Conservation (phyloP, 2,797 vertebrate genomes). For the Dendrocincla tyrannina region DNA sequence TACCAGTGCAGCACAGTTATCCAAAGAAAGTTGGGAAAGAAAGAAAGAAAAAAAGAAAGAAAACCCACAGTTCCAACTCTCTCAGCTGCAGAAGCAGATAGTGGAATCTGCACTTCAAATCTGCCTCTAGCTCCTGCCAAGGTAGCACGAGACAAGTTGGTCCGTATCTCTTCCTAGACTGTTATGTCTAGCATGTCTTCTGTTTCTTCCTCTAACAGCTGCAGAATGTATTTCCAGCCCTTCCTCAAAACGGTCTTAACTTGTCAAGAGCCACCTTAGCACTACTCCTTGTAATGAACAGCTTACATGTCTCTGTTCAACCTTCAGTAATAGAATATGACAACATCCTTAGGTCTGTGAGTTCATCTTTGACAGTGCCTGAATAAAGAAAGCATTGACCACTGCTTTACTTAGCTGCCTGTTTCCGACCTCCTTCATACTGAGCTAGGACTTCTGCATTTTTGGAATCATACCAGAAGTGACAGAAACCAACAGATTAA, state of each 20-base stretch:
- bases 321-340: background rate
- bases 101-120: background rate
- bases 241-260: background rate
- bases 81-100: background rate
- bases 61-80: background rate
- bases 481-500: background rate
- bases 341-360: background rate
- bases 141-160: background rate
- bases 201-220: conserved; percentile 10
- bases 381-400: background rate
- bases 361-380: background rate
- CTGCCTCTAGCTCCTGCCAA: background rate
- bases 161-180: background rate
- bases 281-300: background rate
- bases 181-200: background rate
- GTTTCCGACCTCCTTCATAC: background rate
- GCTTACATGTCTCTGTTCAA: background rate
- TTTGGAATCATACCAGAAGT: background rate
- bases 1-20: background rate
- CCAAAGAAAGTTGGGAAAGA: background rate
- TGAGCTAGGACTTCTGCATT: background rate
- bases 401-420: background rate
- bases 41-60: background rate
- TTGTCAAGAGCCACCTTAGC: background rate
- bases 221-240: background rate